Percentiles rank a stretch among this genome's conserved stretches.
These are phyloP conservation scores for Thoracochromis brauschi DNA, from an alignment of 2,113 vertebrate species.

Conservation along the genomic window DNA sequence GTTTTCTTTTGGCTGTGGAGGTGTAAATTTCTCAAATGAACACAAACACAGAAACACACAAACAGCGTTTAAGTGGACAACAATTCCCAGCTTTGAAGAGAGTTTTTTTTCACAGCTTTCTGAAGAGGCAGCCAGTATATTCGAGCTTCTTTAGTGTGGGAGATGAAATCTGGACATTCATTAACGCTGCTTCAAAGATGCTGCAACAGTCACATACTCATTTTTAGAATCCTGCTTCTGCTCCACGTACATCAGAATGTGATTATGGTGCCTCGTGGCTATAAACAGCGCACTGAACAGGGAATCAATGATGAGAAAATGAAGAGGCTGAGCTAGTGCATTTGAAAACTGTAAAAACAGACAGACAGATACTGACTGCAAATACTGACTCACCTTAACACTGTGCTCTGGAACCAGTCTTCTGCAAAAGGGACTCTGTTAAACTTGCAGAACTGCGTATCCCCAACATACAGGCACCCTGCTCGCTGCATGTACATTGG, in stretches of 20 bases:
- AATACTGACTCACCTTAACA: not conserved
- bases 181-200: conserved; percentile 8
- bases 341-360: not conserved
- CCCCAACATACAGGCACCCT: not conserved
- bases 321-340: not conserved
- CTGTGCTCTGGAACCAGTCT: not conserved
- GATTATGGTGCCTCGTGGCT: not conserved
- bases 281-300: not conserved
- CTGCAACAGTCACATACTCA: not conserved
- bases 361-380: not conserved
- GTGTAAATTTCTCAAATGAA: not conserved
- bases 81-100: not conserved
- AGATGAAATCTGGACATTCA: not conserved
- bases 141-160: not conserved
- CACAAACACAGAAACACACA: not conserved
- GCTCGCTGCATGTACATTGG: not conserved
- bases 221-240: not conserved
- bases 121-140: not conserved
- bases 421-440: not conserved
- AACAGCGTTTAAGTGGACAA: not conserved
- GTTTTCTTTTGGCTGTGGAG: not conserved
- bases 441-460: not conserved
- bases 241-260: not conserved
- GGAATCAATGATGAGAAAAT: not conserved
- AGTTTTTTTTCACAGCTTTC: not conserved